These are phyloP conservation scores for Chlorops oryzae DNA, from an alignment of 1,140 invertebrate species.

Conservation along the genomic window DNA sequence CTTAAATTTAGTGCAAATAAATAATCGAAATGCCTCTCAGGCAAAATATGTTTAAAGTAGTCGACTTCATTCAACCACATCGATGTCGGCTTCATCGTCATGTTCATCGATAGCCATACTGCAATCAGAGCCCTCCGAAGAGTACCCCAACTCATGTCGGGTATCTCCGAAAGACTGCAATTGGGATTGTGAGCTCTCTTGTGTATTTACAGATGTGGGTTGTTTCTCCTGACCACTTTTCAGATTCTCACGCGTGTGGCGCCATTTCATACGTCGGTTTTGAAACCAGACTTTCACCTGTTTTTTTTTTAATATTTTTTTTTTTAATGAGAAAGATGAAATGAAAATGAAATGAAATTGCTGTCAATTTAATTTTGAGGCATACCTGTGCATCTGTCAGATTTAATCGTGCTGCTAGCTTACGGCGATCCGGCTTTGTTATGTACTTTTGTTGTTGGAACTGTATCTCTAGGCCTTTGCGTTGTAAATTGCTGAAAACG, in stretches of 20 bases:
- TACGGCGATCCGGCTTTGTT: conserved; percentile 92
- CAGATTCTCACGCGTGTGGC: conserved; percentile 69
- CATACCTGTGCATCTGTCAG: conserved; percentile 88
- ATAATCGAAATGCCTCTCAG: no score
- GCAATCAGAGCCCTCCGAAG: conserved; percentile 30
- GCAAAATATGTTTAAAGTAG: conserved; percentile 11
- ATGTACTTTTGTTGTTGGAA: conserved; percentile 98
- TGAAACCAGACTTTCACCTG: conserved; percentile 93
- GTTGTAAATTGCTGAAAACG: conserved; percentile 89
- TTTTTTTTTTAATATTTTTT: no score
- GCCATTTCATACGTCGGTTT: conserved; percentile 90
- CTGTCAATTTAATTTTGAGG: not conserved
- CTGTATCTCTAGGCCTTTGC: conserved; percentile 88
- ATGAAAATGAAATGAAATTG: not conserved
- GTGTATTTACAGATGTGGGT: not conserved
- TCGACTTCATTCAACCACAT: conserved; percentile 50
- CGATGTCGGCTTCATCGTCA: conserved; percentile 49
- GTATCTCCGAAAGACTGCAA: not conserved
- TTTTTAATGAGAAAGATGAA: no score
- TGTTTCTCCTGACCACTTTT: conserved; percentile 44
- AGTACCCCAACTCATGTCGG: conserved; percentile 11
- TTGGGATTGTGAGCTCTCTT: not conserved
- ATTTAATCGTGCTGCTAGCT: conserved; percentile 88
- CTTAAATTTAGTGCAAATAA: no score
- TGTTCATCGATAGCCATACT: conserved; percentile 25